These are phyloP conservation scores for Chaunax sp. DNA, from an alignment of 2,797 vertebrate genomes.

Conservation along the genomic window DNA sequence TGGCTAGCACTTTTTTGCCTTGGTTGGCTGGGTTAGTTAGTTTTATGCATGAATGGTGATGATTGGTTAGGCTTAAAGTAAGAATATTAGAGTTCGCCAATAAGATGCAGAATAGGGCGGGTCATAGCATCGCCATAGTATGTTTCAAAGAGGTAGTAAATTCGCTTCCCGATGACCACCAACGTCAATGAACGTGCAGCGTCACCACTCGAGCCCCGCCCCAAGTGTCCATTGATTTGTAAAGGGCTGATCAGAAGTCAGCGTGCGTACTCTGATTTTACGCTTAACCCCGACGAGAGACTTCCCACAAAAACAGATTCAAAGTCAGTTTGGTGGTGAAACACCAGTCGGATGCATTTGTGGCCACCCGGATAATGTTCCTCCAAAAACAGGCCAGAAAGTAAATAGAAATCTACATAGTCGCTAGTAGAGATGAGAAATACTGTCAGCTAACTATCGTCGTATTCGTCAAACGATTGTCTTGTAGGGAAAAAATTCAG, in stretches of 20 bases:
- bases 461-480: neutral
- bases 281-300: neutral
- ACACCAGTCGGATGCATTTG: constrained; percentile 8
- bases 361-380: constrained; percentile 48
- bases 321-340: constrained; percentile 54
- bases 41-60: no score
- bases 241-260: constrained; percentile 69
- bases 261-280: constrained; percentile 11
- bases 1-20: no score
- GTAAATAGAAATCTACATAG: constrained; percentile 65
- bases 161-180: constrained; percentile 39
- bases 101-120: no score
- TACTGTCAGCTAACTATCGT: neutral
- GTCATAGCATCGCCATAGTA: no score
- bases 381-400: constrained; percentile 58
- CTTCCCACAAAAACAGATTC: constrained; percentile 48
- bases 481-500: neutral
- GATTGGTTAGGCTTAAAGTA: no score
- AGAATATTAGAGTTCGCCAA: no score
- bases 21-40: no score
- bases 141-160: no score
- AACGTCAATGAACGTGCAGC: constrained; percentile 49
- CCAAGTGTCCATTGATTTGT: constrained; percentile 18
- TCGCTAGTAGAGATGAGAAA: constrained; percentile 36
- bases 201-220: constrained; percentile 30